Conservation (phyloP, 2,888 invertebrate species). For the Chalcis sispes region DNA sequence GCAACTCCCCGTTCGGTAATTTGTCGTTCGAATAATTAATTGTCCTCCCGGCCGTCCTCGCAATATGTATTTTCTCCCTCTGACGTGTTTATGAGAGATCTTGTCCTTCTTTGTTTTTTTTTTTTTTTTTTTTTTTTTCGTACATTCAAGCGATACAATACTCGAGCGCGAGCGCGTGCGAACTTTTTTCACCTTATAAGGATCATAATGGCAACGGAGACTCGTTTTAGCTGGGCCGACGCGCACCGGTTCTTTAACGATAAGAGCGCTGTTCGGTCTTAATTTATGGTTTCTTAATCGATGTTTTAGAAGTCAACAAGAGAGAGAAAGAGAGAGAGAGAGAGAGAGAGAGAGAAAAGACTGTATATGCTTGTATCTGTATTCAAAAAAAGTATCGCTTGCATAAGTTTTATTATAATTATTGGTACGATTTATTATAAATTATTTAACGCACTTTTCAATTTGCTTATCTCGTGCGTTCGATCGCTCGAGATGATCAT, state of each 20-base stretch:
- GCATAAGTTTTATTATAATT: conserved; percentile 33
- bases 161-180: too few relatives aligned
- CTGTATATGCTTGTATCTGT: too few relatives aligned
- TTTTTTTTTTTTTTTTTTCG: too few relatives aligned
- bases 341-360: too few relatives aligned
- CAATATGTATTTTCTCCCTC: too few relatives aligned
- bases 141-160: too few relatives aligned
- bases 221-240: too few relatives aligned
- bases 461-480: conserved; percentile 48
- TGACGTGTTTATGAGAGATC: conserved; percentile 3
- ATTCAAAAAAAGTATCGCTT: neutral
- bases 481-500: conserved; percentile 44
- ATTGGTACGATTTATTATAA: conserved; percentile 49
- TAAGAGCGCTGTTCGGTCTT: neutral
- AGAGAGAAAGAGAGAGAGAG: too few relatives aligned
- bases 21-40: conserved; percentile 36
- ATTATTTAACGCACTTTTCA: conserved; percentile 51
- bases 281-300: conserved; percentile 30
- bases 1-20: neutral
- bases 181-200: too few relatives aligned
- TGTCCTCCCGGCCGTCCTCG: too few relatives aligned
- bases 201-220: too few relatives aligned
- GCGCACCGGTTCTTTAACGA: too few relatives aligned
- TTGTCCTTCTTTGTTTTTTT: neutral
- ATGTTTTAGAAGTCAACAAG: neutral